Base-by-base conservation (phyloP, 2,888 invertebrate species). In the Deilephila porcellus region DNA sequence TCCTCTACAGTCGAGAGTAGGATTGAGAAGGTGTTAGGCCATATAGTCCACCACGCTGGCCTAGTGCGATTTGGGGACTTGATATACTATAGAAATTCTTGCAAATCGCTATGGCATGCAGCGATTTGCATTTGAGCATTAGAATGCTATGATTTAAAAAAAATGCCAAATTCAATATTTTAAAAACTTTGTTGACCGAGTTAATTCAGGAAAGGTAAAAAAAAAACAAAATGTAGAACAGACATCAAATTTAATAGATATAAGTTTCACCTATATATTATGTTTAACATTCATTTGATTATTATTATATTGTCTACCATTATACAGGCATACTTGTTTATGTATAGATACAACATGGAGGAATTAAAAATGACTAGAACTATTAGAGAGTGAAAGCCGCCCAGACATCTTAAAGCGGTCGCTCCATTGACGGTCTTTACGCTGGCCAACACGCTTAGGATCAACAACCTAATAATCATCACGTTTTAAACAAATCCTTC, bases 171-270 rank as follows among this genome's bases (percentile, higher is more conserved):
- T 14, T 14, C 11, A 8, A 37, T 37, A 37, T 37, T 37, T 37
- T 8, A 37, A 37, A 32, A 37, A 37, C 37, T 37, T 37, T 37
- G 37, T 37, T 8, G 37, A 37, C 8, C 37, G 0, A 37, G 45
- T 14, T 45, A 45, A 14, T 11, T 45, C 14, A 56, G n/a, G 19
- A n/a, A 5, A 56, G n/a, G 19, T n/a, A 29, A 52, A 79, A 93
- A 91, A 90, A 82, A 94, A 93, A 92, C 85, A 80, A 82, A 75
- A 76, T 63, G 83, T 88, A 88, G 93, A 94, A 94, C 94, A 94
- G 94, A 94, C 94, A 94, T 94, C 94, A 93, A 93, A 93, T 94
- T 93, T 94, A 94, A 93, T 94, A 94, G 91, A 93, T 93, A 91
- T 90, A 94, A 93, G 93, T 91, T 91, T 93, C 88, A 92, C 90